Evolutionary conservation across 2,797 vertebrate genomes (phyloP).

Genomic region (Sardinella longiceps): DNA sequence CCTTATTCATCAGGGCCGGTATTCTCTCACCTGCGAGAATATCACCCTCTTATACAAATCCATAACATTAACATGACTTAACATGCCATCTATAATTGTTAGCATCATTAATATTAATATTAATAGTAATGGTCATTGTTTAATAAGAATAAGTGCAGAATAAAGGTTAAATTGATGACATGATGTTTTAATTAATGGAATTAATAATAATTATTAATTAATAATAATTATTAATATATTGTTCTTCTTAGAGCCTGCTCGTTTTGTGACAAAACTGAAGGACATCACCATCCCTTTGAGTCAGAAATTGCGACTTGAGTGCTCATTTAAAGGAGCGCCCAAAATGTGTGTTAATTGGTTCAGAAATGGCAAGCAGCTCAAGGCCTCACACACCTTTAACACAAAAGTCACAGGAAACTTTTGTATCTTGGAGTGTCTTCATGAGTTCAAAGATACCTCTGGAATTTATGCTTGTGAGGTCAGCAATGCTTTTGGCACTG

Average conservation of each 20-base stretch:
- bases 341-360: slow-evolving; percentile 13
- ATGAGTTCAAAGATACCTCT: background rate
- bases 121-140: no score
- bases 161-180: background rate
- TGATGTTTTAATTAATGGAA: no score
- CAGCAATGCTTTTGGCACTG: slow-evolving; percentile 82
- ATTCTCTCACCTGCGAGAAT: no score
- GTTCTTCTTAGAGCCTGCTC: slow-evolving; percentile 1
- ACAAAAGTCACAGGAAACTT: background rate
- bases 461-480: slow-evolving; percentile 52
- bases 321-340: background rate
- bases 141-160: background rate
- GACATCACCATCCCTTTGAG: background rate
- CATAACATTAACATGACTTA: background rate
- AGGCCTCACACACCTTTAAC: slow-evolving; percentile 66
- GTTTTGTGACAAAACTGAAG: background rate
- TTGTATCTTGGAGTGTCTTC: background rate
- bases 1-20: no score
- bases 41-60: background rate
- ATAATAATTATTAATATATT: no score
- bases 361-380: slow-evolving; percentile 48
- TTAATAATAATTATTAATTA: no score
- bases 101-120: no score
- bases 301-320: background rate
- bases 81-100: background rate